Evolutionary conservation across 2,888 invertebrate genomes (phyloP).

Genomic region (Yponomeuta evonymella): DNA sequence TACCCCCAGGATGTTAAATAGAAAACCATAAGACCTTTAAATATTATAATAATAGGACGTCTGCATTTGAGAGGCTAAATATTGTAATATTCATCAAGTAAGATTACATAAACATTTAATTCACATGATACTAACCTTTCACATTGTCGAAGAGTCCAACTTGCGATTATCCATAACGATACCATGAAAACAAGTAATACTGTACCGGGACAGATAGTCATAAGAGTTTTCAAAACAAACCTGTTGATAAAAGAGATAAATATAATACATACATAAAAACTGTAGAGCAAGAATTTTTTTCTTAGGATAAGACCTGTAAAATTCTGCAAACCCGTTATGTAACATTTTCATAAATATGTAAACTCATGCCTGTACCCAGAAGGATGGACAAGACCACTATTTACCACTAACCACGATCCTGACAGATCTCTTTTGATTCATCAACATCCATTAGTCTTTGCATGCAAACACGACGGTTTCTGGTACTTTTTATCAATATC

Average conservation of each 20-base stretch:
- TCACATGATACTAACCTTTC: conserved; percentile 87
- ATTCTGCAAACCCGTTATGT: too few relatives aligned
- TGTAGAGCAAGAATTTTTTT: conserved; percentile 69
- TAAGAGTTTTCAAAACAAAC: conserved; percentile 97
- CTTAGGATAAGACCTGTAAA: conserved; percentile 79
- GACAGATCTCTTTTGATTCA: too few relatives aligned
- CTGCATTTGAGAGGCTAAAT: too few relatives aligned
- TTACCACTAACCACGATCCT: too few relatives aligned
- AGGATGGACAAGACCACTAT: too few relatives aligned
- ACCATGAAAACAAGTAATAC: conserved; percentile 99
- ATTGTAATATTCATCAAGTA: too few relatives aligned
- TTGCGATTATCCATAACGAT: conserved; percentile 99
- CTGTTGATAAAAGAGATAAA: conserved; percentile 40
- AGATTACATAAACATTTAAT: conserved; percentile 15
- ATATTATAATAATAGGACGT: neutral
- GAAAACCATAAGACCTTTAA: neutral
- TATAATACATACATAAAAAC: neutral
- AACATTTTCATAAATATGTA: too few relatives aligned
- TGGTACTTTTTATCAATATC: neutral
- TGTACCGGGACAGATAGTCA: conserved; percentile 99
- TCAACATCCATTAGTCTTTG: too few relatives aligned
- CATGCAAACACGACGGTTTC: too few relatives aligned
- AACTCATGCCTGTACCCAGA: too few relatives aligned
- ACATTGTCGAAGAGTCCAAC: conserved; percentile 98
- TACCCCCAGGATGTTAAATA: neutral